Conservation (phyloP, 2,797 vertebrate species). For the Merluccius polli region DNA sequence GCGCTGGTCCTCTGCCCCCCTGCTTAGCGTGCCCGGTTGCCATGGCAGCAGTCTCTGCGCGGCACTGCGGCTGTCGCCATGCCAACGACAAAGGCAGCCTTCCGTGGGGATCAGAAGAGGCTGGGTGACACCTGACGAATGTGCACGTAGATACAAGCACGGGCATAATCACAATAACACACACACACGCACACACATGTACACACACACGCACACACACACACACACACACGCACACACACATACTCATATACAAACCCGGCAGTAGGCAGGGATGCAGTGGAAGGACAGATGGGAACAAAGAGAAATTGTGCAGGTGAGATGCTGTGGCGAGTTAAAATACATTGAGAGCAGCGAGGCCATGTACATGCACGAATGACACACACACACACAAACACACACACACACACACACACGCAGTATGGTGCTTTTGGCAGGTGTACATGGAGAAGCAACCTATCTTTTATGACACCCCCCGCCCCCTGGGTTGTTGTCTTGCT, state of each 20-base stretch:
- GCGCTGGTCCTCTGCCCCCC: slow-evolving; percentile 51
- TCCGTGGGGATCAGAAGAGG: slow-evolving; percentile 55
- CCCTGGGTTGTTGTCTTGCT: slow-evolving; percentile 41
- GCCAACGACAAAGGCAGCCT: slow-evolving; percentile 70
- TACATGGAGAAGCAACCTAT: slow-evolving; percentile 53
- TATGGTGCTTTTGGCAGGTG: slow-evolving; percentile 49
- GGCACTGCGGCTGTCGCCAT: slow-evolving; percentile 71
- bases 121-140: slow-evolving; percentile 67
- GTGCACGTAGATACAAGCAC: slow-evolving; percentile 5
- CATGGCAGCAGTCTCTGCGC: slow-evolving; percentile 70
- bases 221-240: slow-evolving; percentile 5
- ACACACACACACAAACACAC: not conserved
- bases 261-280: slow-evolving; percentile 11
- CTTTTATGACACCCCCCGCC: slow-evolving; percentile 40
- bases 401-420: not conserved
- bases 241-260: slow-evolving; percentile 5
- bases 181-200: slow-evolving; percentile 3
- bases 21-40: slow-evolving; percentile 71
- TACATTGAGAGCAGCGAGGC: slow-evolving; percentile 30
- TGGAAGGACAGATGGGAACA: slow-evolving; percentile 45
- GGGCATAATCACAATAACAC: not conserved
- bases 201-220: not conserved
- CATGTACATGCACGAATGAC: slow-evolving; percentile 26
- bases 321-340: slow-evolving; percentile 46
- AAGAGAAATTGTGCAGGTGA: slow-evolving; percentile 37